Conservation (phyloP, 2,797 vertebrate species). For the Phrynocephalus guinanensis region DNA sequence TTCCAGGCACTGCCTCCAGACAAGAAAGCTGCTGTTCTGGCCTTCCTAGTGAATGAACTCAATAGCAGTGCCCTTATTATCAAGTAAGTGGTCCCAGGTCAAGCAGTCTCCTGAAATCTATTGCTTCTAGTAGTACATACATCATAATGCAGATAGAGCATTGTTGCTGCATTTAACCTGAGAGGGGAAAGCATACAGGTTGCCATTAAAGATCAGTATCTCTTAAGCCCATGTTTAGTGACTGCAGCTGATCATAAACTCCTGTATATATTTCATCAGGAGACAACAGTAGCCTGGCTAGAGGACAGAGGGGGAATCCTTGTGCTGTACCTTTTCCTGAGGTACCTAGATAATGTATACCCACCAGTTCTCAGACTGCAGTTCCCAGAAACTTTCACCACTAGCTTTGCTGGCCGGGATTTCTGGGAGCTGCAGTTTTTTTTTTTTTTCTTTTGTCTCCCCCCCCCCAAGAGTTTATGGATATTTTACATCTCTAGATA, state of each 20-base stretch:
- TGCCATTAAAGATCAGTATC: neutral
- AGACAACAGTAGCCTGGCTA: neutral
- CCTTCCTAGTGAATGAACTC: constrained; percentile 92
- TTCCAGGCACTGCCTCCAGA: constrained; percentile 91
- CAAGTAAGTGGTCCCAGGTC: constrained; percentile 76
- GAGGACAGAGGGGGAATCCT: neutral
- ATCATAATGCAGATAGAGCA: neutral
- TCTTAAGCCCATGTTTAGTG: neutral
- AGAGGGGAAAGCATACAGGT: no score
- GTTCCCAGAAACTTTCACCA: no score
- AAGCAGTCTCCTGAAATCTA: neutral
- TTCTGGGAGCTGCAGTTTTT: no score
- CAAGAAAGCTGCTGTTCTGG: constrained; percentile 88
- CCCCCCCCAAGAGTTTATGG: neutral
- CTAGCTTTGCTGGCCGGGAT: no score
- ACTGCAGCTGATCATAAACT: neutral
- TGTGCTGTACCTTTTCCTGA: neutral
- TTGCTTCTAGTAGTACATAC: neutral
- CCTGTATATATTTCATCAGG: neutral
- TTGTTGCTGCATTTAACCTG: neutral
- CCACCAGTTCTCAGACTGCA: neutral
- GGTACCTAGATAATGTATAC: neutral
- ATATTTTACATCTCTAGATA: no score
- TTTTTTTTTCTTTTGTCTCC: no score
- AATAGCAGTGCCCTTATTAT: constrained; percentile 90